Conservation (phyloP, 2,797 vertebrate genomes). For the Acipenser transmontanus region DNA sequence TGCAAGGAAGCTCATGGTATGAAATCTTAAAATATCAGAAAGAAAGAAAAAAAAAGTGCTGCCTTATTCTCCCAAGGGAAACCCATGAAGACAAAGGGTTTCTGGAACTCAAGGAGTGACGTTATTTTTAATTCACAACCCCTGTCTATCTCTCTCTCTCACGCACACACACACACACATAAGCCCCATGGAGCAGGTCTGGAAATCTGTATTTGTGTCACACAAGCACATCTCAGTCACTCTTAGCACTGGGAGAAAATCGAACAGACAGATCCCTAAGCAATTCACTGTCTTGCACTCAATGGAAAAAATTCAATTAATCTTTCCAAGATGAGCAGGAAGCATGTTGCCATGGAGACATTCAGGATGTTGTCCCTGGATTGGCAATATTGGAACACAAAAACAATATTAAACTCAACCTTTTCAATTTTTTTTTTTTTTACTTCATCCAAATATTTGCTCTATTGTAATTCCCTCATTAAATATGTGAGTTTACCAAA, state of each 20-base stretch:
- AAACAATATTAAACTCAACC: too few relatives aligned
- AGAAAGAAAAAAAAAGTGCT: not conserved
- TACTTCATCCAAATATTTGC: too few relatives aligned
- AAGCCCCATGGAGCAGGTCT: not conserved
- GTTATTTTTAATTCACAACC: conserved; percentile 6
- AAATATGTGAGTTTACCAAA: too few relatives aligned
- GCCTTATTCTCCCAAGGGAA: not conserved
- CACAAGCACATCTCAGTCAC: not conserved
- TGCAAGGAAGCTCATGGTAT: not conserved
- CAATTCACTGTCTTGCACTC: not conserved
- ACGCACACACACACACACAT: too few relatives aligned
- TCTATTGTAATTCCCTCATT: too few relatives aligned
- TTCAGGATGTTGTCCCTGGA: conserved; percentile 6
- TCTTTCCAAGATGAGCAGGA: conserved; percentile 8
- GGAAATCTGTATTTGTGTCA: conserved; percentile 6
- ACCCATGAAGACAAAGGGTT: not conserved
- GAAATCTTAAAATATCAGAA: not conserved
- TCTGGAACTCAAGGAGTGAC: not conserved
- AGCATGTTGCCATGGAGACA: conserved; percentile 20
- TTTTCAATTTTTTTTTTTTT: too few relatives aligned
- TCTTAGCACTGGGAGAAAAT: not conserved
- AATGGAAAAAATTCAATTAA: conserved; percentile 4
- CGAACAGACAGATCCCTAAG: conserved; percentile 2
- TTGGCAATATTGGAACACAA: not conserved
- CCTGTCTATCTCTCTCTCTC: too few relatives aligned